Evolutionary conservation across 2,888 invertebrate species (phyloP).

Genomic region (Ennomos quercinarius): DNA sequence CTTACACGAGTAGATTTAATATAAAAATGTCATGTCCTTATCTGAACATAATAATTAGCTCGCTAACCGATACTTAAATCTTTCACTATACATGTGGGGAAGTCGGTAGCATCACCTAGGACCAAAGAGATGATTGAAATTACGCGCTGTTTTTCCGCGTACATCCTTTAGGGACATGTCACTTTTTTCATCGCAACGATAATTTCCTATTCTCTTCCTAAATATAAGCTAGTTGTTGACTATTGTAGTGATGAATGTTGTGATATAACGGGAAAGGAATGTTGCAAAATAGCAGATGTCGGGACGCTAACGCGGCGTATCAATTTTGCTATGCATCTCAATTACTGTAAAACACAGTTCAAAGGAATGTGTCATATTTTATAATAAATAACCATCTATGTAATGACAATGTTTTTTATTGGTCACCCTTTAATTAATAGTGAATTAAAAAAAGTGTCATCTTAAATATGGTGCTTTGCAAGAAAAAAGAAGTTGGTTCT

Average conservation of each 20-base stretch:
- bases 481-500: too few relatives aligned
- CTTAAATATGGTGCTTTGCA: too few relatives aligned
- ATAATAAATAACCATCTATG: slow-evolving; percentile 86
- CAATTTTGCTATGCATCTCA: slow-evolving; percentile 82
- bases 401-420: slow-evolving; percentile 67
- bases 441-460: too few relatives aligned
- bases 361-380: slow-evolving; percentile 86
- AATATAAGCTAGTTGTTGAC: slow-evolving; percentile 36
- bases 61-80: neutral
- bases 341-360: slow-evolving; percentile 82
- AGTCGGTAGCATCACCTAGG: slow-evolving; percentile 9
- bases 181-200: neutral
- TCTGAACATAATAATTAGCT: neutral
- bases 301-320: slow-evolving; percentile 53
- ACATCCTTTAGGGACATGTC: neutral
- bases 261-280: slow-evolving; percentile 50
- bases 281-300: slow-evolving; percentile 45
- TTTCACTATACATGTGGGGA: neutral
- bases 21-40: neutral
- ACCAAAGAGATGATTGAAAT: slow-evolving; percentile 3
- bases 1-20: too few relatives aligned
- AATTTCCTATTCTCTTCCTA: slow-evolving; percentile 10
- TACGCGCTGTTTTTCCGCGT: neutral
- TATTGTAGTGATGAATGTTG: slow-evolving; percentile 64
- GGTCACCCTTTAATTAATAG: slow-evolving; percentile 1